Evolutionary conservation across 2,113 vertebrate species (phyloP), one percentile per base, ranked within the genome.

Genomic region (Grammomys dolichurus): DNA sequence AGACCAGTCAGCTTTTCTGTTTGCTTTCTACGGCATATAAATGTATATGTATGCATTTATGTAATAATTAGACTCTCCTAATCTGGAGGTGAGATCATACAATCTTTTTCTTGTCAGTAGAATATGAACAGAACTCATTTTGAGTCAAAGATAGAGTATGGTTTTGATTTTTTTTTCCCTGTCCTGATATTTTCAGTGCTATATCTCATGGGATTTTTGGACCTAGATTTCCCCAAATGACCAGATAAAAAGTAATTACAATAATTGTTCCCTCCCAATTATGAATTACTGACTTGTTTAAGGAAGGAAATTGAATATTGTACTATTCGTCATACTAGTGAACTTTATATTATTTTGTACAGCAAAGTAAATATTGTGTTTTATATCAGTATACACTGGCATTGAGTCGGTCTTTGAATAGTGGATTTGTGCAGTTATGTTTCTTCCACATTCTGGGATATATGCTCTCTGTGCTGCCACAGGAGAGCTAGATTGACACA

Each of bases 51-150:
- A 67, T 56, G 43, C 36, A 69, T 24, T 33, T 87, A 33, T 70
- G 10, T 72, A 40, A 60, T 24, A 70, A 14, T 31, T 11, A 54
- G 9, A 36, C 10, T 11, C 16, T 16, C 14, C 40, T 63, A 51
- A 33, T 81, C 70, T 81, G 31, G 16, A 81, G 10, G 46, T 86
- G 4, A 93, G 36, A 56, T 81, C 31, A 54, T 58, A 31, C 48
- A n/a, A 24, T 63, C 46, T 54, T 80, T 80, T 70, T 56, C 28
- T 88, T 81, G 54, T 94, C 31, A 88, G 19, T 93, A 51, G 51
- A 72, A 81, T 88, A 51, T 93, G 40, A 82, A 65, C 65, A 81
- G 77, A 94, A 89, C 1, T 40, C 4, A 89, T 89, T 81, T 63
- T 81, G 54, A 63, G 31, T 17, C 16, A 81, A 60, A 88, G 40